Evolutionary conservation across 2,797 vertebrate genomes (phyloP).

Genomic region (Acomys russatus): DNA sequence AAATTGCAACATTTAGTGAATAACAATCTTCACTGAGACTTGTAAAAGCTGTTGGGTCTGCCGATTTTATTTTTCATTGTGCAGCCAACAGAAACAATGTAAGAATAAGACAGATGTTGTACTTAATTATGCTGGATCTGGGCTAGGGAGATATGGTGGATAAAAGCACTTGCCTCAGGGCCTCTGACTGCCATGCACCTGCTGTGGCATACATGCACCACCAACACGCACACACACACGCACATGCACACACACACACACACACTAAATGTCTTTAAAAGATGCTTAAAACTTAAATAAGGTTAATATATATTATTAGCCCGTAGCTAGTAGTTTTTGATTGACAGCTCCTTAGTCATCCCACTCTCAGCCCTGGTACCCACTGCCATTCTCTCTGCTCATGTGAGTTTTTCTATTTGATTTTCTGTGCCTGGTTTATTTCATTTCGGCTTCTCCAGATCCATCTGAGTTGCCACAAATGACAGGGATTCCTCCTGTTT

Average conservation of each 20-base stretch:
- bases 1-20: background rate
- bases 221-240: too few species aligned
- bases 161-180: background rate
- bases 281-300: background rate
- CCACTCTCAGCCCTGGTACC: background rate
- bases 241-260: background rate
- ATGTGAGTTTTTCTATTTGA: background rate
- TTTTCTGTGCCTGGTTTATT: background rate
- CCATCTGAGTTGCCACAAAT: background rate
- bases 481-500: background rate
- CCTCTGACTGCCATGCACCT: background rate
- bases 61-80: conserved; percentile 44
- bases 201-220: too few species aligned
- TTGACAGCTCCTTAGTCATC: too few species aligned
- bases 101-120: background rate
- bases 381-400: background rate
- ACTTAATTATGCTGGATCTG: background rate
- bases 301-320: background rate
- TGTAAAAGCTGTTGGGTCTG: background rate
- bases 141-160: too few species aligned
- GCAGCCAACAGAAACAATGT: background rate
- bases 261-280: background rate
- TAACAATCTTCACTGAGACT: background rate
- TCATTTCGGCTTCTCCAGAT: background rate
- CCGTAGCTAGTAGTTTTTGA: background rate